A percentile compares a stretch with the other conserved stretches of the same genome.
These are phyloP conservation scores for Atherix ibis DNA, from an alignment of 2,888 invertebrate species.

Conservation along the genomic window DNA sequence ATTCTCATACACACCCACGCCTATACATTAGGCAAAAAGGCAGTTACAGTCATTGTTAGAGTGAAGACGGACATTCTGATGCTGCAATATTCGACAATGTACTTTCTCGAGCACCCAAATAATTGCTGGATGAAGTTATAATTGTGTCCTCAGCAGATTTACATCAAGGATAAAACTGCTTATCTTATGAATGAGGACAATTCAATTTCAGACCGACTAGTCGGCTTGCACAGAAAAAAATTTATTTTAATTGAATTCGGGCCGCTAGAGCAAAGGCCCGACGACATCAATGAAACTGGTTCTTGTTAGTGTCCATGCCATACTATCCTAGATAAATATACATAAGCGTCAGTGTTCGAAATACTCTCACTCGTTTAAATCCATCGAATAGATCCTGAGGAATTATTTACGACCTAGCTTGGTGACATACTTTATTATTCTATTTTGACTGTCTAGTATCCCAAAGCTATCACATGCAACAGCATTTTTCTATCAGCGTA, in stretches of 20 bases:
- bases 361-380: neutral
- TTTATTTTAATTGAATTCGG: slow-evolving; percentile 11
- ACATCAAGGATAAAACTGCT: slow-evolving; percentile 13
- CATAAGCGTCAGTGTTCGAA: neutral
- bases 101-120: slow-evolving; percentile 14
- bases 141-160: slow-evolving; percentile 17
- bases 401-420: too few species aligned
- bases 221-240: slow-evolving; percentile 5
- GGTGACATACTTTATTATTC: too few species aligned
- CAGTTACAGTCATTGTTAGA: too few species aligned
- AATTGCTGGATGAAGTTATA: slow-evolving; percentile 17
- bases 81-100: too few species aligned
- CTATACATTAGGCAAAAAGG: too few species aligned
- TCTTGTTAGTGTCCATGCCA: neutral
- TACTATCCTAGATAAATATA: neutral
- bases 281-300: neutral
- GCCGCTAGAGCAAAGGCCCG: neutral
- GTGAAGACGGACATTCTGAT: too few species aligned
- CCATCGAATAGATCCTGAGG: too few species aligned
- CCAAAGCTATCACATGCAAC: too few species aligned
- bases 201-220: slow-evolving; percentile 9
- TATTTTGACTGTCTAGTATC: too few species aligned
- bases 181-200: slow-evolving; percentile 10
- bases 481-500: too few species aligned
- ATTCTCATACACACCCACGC: too few species aligned